phyloP scores from a whole-genome alignment of 2,113 vertebrate genomes.

The Malurus alboscapulatus region DNA sequence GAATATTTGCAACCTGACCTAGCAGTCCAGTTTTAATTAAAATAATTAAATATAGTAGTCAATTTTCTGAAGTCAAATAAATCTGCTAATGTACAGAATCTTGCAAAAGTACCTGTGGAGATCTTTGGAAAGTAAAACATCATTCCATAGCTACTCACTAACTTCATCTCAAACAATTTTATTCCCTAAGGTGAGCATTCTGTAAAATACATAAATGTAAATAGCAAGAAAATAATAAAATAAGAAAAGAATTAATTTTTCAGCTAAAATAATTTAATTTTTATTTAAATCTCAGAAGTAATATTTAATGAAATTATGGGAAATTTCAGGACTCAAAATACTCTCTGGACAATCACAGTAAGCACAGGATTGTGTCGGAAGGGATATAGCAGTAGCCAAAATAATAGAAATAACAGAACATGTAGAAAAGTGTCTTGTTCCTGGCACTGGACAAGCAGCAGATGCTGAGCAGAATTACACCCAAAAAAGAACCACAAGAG shows the following conservation, averaged over 20 bases:
- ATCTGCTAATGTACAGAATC: not conserved
- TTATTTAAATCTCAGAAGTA: not conserved
- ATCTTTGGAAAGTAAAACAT: not conserved
- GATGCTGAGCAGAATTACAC: not conserved
- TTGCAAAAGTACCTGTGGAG: not conserved
- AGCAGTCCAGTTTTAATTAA: not conserved
- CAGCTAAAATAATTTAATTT: not conserved
- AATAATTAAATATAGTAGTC: not conserved
- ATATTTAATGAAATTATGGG: not conserved
- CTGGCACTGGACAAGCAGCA: not conserved
- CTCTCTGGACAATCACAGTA: not conserved
- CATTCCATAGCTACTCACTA: not conserved
- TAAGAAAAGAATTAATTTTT: not conserved
- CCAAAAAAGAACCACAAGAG: not conserved
- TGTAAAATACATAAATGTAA: not conserved
- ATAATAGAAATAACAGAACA: not conserved
- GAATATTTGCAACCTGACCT: not conserved
- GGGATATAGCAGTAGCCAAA: not conserved
- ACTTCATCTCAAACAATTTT: not conserved
- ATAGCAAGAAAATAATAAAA: not conserved
- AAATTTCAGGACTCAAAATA: not conserved
- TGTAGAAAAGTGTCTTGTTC: not conserved
- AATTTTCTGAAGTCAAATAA: not conserved
- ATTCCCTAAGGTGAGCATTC: not conserved
- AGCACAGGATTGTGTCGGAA: not conserved